These are phyloP conservation scores for Falco peregrinus DNA, from an alignment of 2,797 vertebrate genomes.

Conservation along the genomic window DNA sequence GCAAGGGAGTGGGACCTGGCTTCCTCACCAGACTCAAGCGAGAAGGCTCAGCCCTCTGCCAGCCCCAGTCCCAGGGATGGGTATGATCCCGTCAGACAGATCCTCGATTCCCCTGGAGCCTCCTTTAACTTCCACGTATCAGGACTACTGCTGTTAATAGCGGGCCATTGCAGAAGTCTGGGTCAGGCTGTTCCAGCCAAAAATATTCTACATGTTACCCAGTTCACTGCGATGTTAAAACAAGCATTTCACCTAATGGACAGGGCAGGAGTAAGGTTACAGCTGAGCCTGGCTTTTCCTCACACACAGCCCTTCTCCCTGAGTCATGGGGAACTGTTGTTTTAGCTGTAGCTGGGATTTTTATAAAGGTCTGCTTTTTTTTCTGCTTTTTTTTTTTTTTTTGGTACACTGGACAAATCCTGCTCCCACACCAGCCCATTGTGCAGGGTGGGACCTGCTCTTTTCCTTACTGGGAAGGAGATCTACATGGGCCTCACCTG, in stretches of 20 bases:
- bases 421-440: background rate
- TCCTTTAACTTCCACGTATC: background rate
- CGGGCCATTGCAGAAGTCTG: background rate
- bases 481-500: background rate
- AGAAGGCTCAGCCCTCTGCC: background rate
- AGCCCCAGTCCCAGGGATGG: background rate
- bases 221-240: background rate
- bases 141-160: background rate
- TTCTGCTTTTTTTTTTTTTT: background rate
- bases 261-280: background rate
- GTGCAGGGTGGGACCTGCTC: background rate
- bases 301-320: too few relatives aligned
- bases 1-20: background rate
- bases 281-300: background rate
- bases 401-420: background rate
- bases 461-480: background rate
- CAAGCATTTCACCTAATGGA: background rate
- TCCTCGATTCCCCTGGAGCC: background rate
- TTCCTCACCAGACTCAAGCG: background rate
- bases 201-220: background rate
- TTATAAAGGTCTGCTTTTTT: background rate
- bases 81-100: background rate
- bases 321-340: rapidly evolving
- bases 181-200: slow-evolving; percentile 29
- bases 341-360: background rate